Conservation (phyloP, 1,140 invertebrate genomes). For the Drosophila murphyi region DNA sequence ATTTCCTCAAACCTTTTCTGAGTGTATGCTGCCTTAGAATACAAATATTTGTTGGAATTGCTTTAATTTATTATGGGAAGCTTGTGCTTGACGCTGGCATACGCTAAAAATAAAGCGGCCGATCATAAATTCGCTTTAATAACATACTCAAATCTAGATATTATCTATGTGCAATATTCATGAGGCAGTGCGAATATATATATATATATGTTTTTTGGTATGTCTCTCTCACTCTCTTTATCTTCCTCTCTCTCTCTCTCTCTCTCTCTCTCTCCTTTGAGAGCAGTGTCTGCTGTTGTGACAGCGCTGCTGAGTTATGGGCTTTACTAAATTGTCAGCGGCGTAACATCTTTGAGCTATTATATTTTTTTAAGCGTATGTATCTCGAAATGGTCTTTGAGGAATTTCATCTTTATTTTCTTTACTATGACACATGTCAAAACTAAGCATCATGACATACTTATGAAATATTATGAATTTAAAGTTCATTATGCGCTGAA, state of each 20-base stretch:
- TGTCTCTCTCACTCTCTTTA: background rate
- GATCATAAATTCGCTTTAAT: constrained; percentile 70
- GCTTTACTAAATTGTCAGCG: constrained; percentile 40
- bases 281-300: constrained; percentile 11
- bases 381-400: background rate
- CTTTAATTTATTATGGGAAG: constrained; percentile 56
- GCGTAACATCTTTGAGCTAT: constrained; percentile 22
- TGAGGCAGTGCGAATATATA: constrained; percentile 35
- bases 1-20: no score
- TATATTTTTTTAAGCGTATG: constrained; percentile 22
- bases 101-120: constrained; percentile 27
- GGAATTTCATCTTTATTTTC: background rate
- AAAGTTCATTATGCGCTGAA: no score
- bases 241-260: background rate
- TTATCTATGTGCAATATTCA: constrained; percentile 54
- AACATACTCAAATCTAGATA: constrained; percentile 78
- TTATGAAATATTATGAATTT: no score
- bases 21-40: no score
- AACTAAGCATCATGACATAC: no score
- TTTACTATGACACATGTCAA: background rate
- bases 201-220: constrained; percentile 3
- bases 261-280: no score
- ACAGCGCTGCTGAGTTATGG: constrained; percentile 37
- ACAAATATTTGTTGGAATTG: background rate
- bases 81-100: constrained; percentile 34